These are phyloP conservation scores for Synergus itoensis DNA, from an alignment of 2,888 invertebrate species.

Conservation along the genomic window DNA sequence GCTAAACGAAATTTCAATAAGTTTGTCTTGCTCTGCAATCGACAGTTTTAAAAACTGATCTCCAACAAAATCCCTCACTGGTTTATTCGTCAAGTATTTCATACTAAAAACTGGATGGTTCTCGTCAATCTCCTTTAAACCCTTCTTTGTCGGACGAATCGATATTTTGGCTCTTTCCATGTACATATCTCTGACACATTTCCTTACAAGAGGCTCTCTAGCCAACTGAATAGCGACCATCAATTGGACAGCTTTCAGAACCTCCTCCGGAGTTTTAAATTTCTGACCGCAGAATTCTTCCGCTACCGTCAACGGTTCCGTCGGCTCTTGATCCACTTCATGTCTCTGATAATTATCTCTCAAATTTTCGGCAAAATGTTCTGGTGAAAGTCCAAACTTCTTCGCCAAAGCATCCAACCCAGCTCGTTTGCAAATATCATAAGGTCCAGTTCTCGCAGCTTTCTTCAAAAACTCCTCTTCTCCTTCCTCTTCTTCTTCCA, in stretches of 20 bases:
- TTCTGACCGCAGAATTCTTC: slow-evolving; percentile 81
- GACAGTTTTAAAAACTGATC: slow-evolving; percentile 93
- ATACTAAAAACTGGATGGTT: slow-evolving; percentile 91
- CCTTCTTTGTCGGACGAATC: slow-evolving; percentile 92
- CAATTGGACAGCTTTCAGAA: slow-evolving; percentile 93
- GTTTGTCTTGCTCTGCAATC: slow-evolving; percentile 90
- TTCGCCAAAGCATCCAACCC: slow-evolving; percentile 92
- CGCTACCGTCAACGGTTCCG: slow-evolving; percentile 91
- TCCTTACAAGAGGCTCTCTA: slow-evolving; percentile 92
- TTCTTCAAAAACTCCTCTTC: slow-evolving; percentile 88
- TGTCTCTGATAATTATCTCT: slow-evolving; percentile 96
- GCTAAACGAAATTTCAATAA: slow-evolving; percentile 86
- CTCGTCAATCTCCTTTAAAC: slow-evolving; percentile 97
- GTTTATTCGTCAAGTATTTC: slow-evolving; percentile 96
- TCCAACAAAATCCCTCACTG: slow-evolving; percentile 91
- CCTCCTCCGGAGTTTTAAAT: slow-evolving; percentile 85
- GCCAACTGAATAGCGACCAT: slow-evolving; percentile 97
- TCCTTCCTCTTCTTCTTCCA: slow-evolving; percentile 79
- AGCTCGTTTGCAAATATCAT: slow-evolving; percentile 91
- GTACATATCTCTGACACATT: slow-evolving; percentile 91
- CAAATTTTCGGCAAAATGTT: slow-evolving; percentile 97
- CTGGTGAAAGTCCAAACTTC: slow-evolving; percentile 95
- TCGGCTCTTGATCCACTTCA: slow-evolving; percentile 95
- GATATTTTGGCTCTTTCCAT: slow-evolving; percentile 92
- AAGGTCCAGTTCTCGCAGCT: slow-evolving; percentile 92